Conservation (phyloP, 2,888 invertebrate species). For the Ctenicera cuprea region DNA sequence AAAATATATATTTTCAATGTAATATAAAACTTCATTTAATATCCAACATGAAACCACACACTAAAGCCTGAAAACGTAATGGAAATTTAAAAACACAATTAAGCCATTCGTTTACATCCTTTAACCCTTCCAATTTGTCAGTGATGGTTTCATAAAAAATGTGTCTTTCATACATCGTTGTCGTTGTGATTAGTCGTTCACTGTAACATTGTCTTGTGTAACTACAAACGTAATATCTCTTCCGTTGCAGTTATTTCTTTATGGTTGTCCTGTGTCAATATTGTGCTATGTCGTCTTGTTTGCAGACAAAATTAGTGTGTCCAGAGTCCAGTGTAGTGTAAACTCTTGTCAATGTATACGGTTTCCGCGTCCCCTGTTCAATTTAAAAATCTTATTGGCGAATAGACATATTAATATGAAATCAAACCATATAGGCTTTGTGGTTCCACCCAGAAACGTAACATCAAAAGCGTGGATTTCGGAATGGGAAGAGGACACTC, state of each 20-base stretch:
- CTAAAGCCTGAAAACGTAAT: too few relatives aligned
- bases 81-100: background rate
- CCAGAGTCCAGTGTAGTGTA: slow-evolving; percentile 28
- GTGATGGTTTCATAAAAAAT: background rate
- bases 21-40: too few relatives aligned
- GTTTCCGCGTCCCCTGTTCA: background rate
- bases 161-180: background rate
- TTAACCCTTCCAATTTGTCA: too few relatives aligned
- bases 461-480: slow-evolving; percentile 77
- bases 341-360: slow-evolving; percentile 1
- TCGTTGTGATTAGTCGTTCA: slow-evolving; percentile 3
- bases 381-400: slow-evolving; percentile 1
- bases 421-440: slow-evolving; percentile 32
- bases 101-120: background rate
- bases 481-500: slow-evolving; percentile 89
- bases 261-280: slow-evolving; percentile 43
- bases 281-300: slow-evolving; percentile 35
- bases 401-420: slow-evolving; percentile 24
- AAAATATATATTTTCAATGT: too few relatives aligned
- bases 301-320: slow-evolving; percentile 41
- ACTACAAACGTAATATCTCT: slow-evolving; percentile 13
- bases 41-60: too few relatives aligned
- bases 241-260: slow-evolving; percentile 23
- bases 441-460: slow-evolving; percentile 36
- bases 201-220: slow-evolving; percentile 14